Evolutionary conservation across 2,113 vertebrate genomes (phyloP), one percentile per base, ranked within the genome.

Genomic region (Catharus minimus): DNA sequence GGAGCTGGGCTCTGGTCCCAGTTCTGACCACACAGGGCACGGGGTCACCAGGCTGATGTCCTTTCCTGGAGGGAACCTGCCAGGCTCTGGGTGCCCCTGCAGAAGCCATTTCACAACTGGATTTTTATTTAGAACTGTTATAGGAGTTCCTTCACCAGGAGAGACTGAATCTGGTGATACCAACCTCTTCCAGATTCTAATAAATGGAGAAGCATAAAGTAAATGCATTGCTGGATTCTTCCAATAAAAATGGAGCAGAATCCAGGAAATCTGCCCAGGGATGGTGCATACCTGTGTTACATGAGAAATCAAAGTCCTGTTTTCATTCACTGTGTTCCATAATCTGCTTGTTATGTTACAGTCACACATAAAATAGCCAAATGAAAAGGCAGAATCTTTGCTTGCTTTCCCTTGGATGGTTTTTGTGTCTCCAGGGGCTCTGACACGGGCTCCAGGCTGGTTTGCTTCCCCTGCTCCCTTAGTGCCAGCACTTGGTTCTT

Each of bases 401-500:
- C 47, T 69, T 74, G 58, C 81, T 87, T 80, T 77, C 55, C 20
- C 91, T 92, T 24, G 58, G 47, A 21, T 82, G 30, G n/a, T 21
- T 93, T 86, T 64, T 46, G 5, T 68, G 33, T 85, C 67, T 79
- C 89, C 22, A 46, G 72, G 57, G 89, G 85, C 90, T 94, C 60
- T 69, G 76, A 64, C 81, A 15, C 4, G 3, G 38, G 56, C 85
- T 90, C 56, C 86, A 55, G 77, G 17, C 82, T 85, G 89, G 28
- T 93, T 88, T 88, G 61, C 82, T 92, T 86, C 49, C 61, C 22
- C 83, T 43, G 72, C 85, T 82, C n/a, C 53, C 64, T 77, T 67
- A 5, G 65, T 86, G 90, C 94, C 90, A 96, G 83, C 86, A 26
- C 80, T 95, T 93, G 92, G 73, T 39, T 80, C 74, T 74, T 79